phyloP scores from a whole-genome alignment of 2,797 vertebrate genomes.

The Sebastes reedi region DNA sequence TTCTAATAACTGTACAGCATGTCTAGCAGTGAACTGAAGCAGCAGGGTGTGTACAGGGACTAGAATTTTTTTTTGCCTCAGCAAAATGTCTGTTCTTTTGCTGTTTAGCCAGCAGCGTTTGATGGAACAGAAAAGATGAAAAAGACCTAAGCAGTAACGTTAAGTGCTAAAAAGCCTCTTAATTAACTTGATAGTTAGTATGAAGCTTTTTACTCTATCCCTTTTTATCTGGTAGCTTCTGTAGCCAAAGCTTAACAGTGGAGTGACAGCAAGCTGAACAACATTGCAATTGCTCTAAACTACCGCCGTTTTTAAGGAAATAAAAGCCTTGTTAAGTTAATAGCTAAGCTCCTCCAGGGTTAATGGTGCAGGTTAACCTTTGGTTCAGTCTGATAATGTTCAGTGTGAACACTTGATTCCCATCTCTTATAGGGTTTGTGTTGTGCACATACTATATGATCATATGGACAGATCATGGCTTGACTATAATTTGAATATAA shows the following conservation, averaged over 20 bases:
- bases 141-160: too few species aligned
- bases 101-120: too few species aligned
- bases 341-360: background rate
- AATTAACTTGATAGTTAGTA: too few species aligned
- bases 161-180: too few species aligned
- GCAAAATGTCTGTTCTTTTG: too few species aligned
- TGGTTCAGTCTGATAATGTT: conserved; percentile 1
- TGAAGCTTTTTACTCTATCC: too few species aligned
- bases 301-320: background rate
- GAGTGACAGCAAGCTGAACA: background rate
- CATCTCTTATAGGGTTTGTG: background rate
- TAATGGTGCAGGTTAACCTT: background rate
- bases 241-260: too few species aligned
- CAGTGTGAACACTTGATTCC: conserved; percentile 8
- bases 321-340: background rate
- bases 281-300: too few species aligned
- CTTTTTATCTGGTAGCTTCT: too few species aligned
- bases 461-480: background rate
- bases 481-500: background rate
- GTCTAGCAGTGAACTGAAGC: too few species aligned
- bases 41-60: too few species aligned
- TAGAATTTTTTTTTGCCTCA: rapidly evolving
- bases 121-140: rapidly evolving
- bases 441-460: background rate
- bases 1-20: too few species aligned